Percentiles rank a stretch among this genome's conserved stretches.
Conservation (phyloP, 2,113 vertebrate genomes). For the Ailuropoda melanoleuca region DNA sequence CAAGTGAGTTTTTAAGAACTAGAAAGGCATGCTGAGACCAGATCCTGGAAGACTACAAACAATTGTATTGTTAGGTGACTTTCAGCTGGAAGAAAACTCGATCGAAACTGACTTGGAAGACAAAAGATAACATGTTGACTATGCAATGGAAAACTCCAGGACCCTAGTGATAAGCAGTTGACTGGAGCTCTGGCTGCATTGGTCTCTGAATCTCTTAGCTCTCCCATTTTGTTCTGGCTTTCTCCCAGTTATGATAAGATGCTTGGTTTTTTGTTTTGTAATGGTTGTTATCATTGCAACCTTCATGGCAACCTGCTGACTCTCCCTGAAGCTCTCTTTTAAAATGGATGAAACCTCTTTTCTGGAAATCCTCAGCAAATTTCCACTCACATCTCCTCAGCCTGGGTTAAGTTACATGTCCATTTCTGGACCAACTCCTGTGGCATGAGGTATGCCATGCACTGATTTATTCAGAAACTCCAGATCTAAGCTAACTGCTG, state of each 20-base stretch:
- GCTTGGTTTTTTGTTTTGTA: neutral
- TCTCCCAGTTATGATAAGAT: neutral
- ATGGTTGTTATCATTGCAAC: no score
- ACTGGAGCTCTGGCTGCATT: no score
- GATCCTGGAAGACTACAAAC: neutral
- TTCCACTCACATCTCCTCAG: neutral
- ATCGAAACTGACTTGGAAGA: neutral
- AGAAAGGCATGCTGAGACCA: neutral
- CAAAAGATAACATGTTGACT: neutral
- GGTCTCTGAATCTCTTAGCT: neutral
- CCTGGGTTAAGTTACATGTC: neutral
- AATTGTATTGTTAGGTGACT: neutral
- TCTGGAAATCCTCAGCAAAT: neutral
- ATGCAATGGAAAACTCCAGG: neutral
- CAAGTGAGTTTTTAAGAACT: neutral
- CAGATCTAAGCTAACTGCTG: neutral
- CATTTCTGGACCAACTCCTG: neutral
- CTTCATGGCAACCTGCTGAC: neutral
- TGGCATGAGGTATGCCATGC: neutral
- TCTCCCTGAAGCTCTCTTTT: neutral
- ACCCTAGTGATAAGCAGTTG: neutral
- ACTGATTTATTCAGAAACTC: neutral
- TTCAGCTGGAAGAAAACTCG: neutral
- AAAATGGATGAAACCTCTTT: neutral
- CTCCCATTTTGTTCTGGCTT: neutral